Percentiles rank a stretch among this genome's conserved stretches.
Conservation (phyloP, 1,140 invertebrate species). For the Conus betulinus region DNA sequence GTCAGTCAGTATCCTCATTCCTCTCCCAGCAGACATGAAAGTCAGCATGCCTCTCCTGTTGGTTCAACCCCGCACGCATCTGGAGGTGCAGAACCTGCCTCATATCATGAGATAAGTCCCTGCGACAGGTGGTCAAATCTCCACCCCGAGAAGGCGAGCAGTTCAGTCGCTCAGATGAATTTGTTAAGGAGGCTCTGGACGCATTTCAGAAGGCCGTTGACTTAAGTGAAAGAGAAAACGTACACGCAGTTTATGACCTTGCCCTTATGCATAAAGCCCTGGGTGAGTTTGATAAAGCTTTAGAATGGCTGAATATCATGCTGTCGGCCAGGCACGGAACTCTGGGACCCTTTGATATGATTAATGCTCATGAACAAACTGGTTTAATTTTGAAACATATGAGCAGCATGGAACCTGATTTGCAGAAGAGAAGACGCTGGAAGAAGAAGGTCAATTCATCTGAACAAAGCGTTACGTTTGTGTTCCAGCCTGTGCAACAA, state of each 20-base stretch:
- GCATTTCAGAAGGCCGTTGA: background rate
- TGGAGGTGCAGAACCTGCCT: no score
- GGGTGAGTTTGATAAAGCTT: background rate
- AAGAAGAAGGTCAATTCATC: background rate
- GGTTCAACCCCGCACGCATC: no score
- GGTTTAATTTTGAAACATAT: background rate
- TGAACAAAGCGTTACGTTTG: constrained; percentile 1
- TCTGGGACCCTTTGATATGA: background rate
- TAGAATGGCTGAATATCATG: background rate
- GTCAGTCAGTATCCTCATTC: no score
- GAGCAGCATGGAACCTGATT: background rate
- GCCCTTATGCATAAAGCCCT: background rate
- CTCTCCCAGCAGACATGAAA: no score
- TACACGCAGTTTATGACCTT: background rate
- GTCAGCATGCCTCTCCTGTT: no score
- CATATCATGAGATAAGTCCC: background rate
- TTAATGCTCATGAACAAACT: background rate
- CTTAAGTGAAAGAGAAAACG: background rate
- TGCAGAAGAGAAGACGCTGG: background rate
- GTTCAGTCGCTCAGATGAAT: background rate
- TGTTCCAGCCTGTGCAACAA: background rate
- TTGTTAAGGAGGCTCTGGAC: background rate
- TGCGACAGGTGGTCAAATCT: background rate
- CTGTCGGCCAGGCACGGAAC: background rate
- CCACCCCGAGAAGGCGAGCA: background rate